phyloP scores from a whole-genome alignment of 2,888 invertebrate genomes.

The Monopis laevigella region DNA sequence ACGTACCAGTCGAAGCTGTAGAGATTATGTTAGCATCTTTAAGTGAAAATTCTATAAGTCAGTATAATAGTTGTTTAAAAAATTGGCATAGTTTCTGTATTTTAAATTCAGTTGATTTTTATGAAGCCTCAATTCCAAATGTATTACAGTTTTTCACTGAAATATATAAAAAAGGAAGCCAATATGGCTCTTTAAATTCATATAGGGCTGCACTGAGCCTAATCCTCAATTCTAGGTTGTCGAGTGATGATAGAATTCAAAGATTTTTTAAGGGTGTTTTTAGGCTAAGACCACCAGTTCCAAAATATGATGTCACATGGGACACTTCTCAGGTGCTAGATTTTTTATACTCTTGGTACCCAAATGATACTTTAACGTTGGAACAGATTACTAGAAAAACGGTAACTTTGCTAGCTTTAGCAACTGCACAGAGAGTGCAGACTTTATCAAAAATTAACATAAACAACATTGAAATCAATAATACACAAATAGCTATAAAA shows the following conservation, averaged over 20 bases:
- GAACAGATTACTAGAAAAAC: too few relatives aligned
- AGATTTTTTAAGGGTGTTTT: slow-evolving; percentile 17
- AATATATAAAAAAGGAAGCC: slow-evolving; percentile 13
- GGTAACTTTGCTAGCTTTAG: slow-evolving; percentile 18
- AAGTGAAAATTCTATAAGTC: slow-evolving; percentile 9
- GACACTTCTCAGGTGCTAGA: slow-evolving; percentile 21
- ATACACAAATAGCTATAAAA: slow-evolving; percentile 8
- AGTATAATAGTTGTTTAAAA: slow-evolving; percentile 14
- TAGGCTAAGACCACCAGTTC: slow-evolving; percentile 16
- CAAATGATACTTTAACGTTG: slow-evolving; percentile 7
- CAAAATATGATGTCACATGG: slow-evolving; percentile 25
- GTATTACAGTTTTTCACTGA: slow-evolving; percentile 13
- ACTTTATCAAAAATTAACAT: slow-evolving; percentile 20
- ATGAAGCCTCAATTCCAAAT: slow-evolving; percentile 3
- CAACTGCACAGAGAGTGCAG: slow-evolving; percentile 20
- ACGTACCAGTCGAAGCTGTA: not conserved
- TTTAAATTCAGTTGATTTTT: slow-evolving; percentile 1
- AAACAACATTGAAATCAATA: slow-evolving; percentile 13
- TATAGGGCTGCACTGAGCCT: slow-evolving; percentile 16
- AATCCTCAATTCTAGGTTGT: slow-evolving; percentile 9
- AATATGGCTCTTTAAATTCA: slow-evolving; percentile 16
- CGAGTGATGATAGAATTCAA: slow-evolving; percentile 12
- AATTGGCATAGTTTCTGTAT: slow-evolving; percentile 6
- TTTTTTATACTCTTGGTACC: slow-evolving; percentile 14
- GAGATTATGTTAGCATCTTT: slow-evolving; percentile 9